Percentiles rank a stretch among this genome's conserved stretches.
These are phyloP conservation scores for Cichlasoma orientale DNA, from an alignment of 2,797 vertebrate genomes.

Conservation along the genomic window DNA sequence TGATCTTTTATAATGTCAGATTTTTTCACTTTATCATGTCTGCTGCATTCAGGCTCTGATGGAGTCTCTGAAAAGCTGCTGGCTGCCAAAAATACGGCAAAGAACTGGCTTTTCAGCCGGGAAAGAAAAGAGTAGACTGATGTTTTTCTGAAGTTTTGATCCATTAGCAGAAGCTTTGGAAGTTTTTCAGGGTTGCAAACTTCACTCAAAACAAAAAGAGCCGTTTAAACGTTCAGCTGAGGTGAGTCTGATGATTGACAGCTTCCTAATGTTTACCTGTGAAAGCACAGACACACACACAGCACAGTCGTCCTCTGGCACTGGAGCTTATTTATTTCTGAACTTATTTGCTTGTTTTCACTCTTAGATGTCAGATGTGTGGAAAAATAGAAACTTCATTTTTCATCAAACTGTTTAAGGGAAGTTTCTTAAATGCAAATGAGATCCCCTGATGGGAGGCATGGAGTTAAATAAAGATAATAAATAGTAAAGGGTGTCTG, in stretches of 20 bases:
- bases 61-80: background rate
- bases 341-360: background rate
- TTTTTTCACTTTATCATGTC: background rate
- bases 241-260: slow-evolving; percentile 6
- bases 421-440: background rate
- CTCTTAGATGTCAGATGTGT: background rate
- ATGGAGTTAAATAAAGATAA: background rate
- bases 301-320: background rate
- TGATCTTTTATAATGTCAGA: background rate
- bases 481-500: background rate
- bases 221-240: background rate
- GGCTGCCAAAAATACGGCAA: background rate
- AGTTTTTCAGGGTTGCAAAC: background rate
- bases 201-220: background rate
- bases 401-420: background rate
- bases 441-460: background rate
- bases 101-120: background rate
- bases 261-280: background rate
- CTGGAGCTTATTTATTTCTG: background rate
- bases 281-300: background rate
- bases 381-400: background rate
- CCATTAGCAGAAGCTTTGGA: background rate
- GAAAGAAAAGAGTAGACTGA: background rate
- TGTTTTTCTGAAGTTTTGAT: background rate
- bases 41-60: background rate